A percentile compares a stretch with the other conserved stretches of the same genome.
phyloP scores from a whole-genome alignment of 2,888 invertebrate genomes.

The Venustoraphidia nigricollis region DNA sequence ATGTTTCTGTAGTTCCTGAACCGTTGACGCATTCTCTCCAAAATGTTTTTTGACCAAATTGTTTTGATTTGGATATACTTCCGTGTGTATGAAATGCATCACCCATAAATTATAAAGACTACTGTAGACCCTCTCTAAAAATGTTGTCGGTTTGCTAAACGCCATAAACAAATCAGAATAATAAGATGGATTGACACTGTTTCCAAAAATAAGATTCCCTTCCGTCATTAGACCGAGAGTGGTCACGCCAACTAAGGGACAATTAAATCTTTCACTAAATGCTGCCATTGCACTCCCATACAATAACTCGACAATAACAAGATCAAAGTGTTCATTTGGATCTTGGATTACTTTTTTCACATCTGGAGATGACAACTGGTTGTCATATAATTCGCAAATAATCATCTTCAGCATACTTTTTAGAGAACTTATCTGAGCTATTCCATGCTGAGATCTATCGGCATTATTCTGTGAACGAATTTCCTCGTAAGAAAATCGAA shows the following conservation, averaged over 20 bases:
- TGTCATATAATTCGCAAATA: not conserved
- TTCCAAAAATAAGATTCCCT: constrained; percentile 8
- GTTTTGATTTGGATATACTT: constrained; percentile 3
- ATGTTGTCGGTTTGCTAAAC: not conserved
- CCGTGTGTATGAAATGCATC: constrained; percentile 4
- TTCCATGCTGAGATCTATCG: too few species aligned
- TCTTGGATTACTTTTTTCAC: constrained; percentile 6
- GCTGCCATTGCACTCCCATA: constrained; percentile 7
- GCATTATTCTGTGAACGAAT: too few species aligned
- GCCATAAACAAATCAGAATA: constrained; percentile 5
- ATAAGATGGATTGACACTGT: constrained; percentile 13
- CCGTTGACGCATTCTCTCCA: too few species aligned
- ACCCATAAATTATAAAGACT: constrained; percentile 1
- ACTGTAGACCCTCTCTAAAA: not conserved
- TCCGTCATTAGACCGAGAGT: constrained; percentile 5
- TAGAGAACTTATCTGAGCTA: too few species aligned
- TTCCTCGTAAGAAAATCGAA: constrained; percentile 6
- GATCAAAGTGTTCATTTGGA: constrained; percentile 16
- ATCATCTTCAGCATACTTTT: too few species aligned
- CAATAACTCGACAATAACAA: constrained; percentile 16
- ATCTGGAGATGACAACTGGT: constrained; percentile 6
- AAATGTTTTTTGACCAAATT: too few species aligned
- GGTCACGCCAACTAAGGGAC: constrained; percentile 15
- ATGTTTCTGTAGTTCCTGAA: too few species aligned
- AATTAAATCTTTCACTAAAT: constrained; percentile 16